Evolutionary conservation across 1,140 invertebrate species (phyloP), one percentile per base, ranked within the genome.

Genomic region (Paraescarpia echinospica): DNA sequence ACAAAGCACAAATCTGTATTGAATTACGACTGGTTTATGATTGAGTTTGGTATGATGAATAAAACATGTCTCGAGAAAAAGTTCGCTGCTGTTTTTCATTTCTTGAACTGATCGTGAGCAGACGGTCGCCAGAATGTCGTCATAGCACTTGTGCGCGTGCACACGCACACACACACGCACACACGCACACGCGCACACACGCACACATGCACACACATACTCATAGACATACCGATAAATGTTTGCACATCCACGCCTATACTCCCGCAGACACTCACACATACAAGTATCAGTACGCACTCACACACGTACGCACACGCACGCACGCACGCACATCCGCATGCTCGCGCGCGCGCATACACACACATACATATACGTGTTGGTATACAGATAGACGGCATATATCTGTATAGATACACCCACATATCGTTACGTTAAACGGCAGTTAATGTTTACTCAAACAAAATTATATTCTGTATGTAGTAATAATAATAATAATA

Each of bases 1-100:
- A 77, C 59, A 77, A 77, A 77, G 59, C 59, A 77, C 59, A 77
- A 77, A 77, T 27, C 59, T 77, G 59, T 77, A 77, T 77, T 77
- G 59, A 77, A 77, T 77, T 77, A 77, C 12, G 59, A 77, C 59
- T 77, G 5, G 59, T 77, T 77, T 77, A 8, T 77, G 59, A 77
- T 77, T 77, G 59, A 77, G 59, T 77, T 27, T 77, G 59, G 59
- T 77, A 77, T 77, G 59, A 77, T 77, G 59, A 77, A 77, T 77
- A 77, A 77, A 77, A 77, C 59, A 77, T 77, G 59, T 77, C 22
- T 77, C 59, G 27, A 77, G 59, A 77, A 77, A 8, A 77, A 77
- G 59, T 27, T 1, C 18, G 8, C 1, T 77, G 59, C 59, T 2
- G 12, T 77, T 18, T 1, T 77, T 77, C 8, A 18, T 22, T 77